These are phyloP conservation scores for Drosophila falleni DNA, from an alignment of 2,888 invertebrate genomes.

Conservation along the genomic window DNA sequence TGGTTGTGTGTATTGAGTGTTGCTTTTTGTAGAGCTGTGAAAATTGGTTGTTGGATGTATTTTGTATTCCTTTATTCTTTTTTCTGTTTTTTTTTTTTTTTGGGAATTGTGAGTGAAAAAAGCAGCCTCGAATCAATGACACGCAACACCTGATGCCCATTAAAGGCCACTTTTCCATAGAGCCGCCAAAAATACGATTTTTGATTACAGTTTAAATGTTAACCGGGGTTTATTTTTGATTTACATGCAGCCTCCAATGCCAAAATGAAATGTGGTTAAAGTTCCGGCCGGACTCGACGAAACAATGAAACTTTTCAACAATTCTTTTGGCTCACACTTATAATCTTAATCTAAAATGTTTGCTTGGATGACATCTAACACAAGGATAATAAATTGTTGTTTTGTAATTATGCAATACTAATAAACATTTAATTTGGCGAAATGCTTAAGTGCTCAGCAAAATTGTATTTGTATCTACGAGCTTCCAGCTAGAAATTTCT, in stretches of 20 bases:
- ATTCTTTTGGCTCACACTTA: constrained; percentile 42
- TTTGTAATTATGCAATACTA: constrained; percentile 26
- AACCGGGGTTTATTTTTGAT: constrained; percentile 24
- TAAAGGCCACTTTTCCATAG: constrained; percentile 71
- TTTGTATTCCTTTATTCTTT: not conserved
- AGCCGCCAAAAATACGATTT: constrained; percentile 48
- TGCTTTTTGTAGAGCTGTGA: constrained; percentile 54
- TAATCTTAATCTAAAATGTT: constrained; percentile 31
- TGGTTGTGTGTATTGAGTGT: constrained; percentile 77
- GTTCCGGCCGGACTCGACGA: not conserved
- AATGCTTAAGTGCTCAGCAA: constrained; percentile 67
- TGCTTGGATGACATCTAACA: constrained; percentile 51
- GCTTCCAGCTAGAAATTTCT: constrained; percentile 5
- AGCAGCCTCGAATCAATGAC: constrained; percentile 61
- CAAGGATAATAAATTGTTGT: constrained; percentile 36
- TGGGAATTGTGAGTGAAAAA: constrained; percentile 38
- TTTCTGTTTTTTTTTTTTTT: not conserved
- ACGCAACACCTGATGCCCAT: constrained; percentile 80
- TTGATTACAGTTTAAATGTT: constrained; percentile 5
- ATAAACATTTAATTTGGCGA: constrained; percentile 36
- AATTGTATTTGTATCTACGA: constrained; percentile 41
- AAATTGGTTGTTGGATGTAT: constrained; percentile 1
- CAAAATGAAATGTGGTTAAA: constrained; percentile 39
- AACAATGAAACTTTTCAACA: constrained; percentile 47
- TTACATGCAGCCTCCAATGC: constrained; percentile 78